Base-by-base conservation (phyloP, 2,797 vertebrate species). In the Morus bassanus region DNA sequence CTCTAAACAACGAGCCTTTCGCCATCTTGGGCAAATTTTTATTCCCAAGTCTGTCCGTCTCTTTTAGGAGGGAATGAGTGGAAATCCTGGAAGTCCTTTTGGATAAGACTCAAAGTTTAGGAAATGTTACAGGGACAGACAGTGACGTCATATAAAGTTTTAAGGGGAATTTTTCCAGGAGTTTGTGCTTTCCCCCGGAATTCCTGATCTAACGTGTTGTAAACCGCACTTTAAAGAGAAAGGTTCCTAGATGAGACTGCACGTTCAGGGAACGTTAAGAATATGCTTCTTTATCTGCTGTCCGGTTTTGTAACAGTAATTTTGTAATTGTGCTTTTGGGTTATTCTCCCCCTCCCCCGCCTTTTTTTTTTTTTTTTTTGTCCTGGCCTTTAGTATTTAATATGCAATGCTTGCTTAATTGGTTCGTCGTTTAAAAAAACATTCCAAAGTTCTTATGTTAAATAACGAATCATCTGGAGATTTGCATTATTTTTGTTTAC, bases 1-100 rank as follows among this genome's bases (percentile, higher is more conserved):
- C 98, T 99, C 98, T 99, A 99, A 99, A 99, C 99, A 99, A 99
- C 99, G 99, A 99, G 99, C 98, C 99, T 98, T 98, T 99, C 99
- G 99, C 99, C 99, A 99, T 99, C 99, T 99, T 99, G 99, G 98
- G 99, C 99, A 98, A 82, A 98, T 98, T 98, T 96, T 98, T 98
- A 98, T 98, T 98, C 98, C 98, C 97, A 95, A 97, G 96, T 97
- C 97, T 96, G 41, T 78, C 41, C 61, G 54, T 53, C 33, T 56
- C 41, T 30, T 69, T 78, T 80, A 63, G 84, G 95, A 89, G 54
- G 88, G 45, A 67, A 33, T 7, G 31, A 67, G n/a, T 76, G 50
- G 91, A 84, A 95, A 87, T 79, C 83, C 65, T 61, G 51, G 50
- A 81, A 79, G 86, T 30, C 35, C 39, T 79, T 86, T 56, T 89